Percentiles rank a stretch among this genome's conserved stretches.
Evolutionary conservation across 2,797 vertebrate species (phyloP).

Genomic region (Lepidocolaptes lacrymiger): DNA sequence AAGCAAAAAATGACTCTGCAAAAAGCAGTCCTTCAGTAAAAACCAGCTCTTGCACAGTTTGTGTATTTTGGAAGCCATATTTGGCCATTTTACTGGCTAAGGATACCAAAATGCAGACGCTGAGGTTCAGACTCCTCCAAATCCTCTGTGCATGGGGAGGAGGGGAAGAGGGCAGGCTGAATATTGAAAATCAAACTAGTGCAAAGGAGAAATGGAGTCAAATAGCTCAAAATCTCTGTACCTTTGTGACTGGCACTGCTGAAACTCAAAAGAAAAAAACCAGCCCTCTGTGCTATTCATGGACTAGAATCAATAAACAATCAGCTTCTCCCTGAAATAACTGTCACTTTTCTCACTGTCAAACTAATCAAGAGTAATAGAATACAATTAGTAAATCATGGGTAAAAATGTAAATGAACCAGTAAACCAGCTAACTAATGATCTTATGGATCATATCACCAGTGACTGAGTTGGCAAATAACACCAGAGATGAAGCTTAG

Average conservation of each 20-base stretch:
- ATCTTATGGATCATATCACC: neutral
- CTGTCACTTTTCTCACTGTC: neutral
- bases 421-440: neutral
- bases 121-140: slow-evolving; percentile 30
- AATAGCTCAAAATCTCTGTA: neutral
- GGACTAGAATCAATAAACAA: neutral
- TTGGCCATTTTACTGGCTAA: slow-evolving; percentile 38
- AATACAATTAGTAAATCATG: neutral
- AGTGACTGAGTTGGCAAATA: neutral
- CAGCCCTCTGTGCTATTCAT: neutral
- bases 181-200: neutral
- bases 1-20: slow-evolving; percentile 69
- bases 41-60: slow-evolving; percentile 36
- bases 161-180: neutral
- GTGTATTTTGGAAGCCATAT: slow-evolving; percentile 57
- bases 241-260: neutral
- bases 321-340: neutral
- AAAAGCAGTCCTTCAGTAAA: slow-evolving; percentile 43
- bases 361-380: neutral
- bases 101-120: slow-evolving; percentile 6
- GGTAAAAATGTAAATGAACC: neutral
- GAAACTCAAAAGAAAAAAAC: neutral
- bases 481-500: neutral
- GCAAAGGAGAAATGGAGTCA: neutral
- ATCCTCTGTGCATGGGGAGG: neutral